Evolutionary conservation across 2,888 invertebrate species (phyloP), one percentile per base, ranked within the genome.

Genomic region (Phyto melanocephala): DNA sequence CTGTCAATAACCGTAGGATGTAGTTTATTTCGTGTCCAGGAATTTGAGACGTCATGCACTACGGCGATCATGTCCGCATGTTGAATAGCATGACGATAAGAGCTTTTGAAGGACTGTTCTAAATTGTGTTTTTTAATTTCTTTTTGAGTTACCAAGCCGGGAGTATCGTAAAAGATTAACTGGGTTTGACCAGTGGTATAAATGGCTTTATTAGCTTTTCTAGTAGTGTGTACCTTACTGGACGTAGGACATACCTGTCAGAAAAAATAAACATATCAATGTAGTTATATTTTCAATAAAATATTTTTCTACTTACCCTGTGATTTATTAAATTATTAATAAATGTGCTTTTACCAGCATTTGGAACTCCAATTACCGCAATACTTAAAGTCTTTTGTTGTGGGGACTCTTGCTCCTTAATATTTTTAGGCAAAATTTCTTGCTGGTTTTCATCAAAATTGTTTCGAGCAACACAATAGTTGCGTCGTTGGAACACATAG

Each of bases 311-410:
- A 89, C 90, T 89, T 91, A 97, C 97, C 90, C 94, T 94, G 90
- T 96, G 93, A 83, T 95, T 94, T 70, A 96, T 93, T 24, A 99
- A 92, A 87, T 94, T 93, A 91, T 99, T 99, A 35, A 98, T 96
- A 35, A 99, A 92, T 0, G 98, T 98, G 89, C 99, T 99, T 91
- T 99, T 99, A 33, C 99, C 99, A 63, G 95, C 95, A 93, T 99
- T 99, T 3, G 99, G 99, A 13, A 95, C 93, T 2, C 99, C 99
- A 85, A 99, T 94, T 22, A 99, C 94, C 7, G 98, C 96, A 28
- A 97, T 94, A 47, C 89, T 87, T 13, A 90, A 82, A 0, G 88
- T 85, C 60, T 86, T 86, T 68, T 90, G 86, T 10, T 52, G 52
- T 1, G 8, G 7, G 10, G 40, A 2, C 4, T 42, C 20, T 7